Percentiles rank a stretch among this genome's conserved stretches.
Conservation (phyloP, 2,888 invertebrate genomes). For the Tetrapedia diversipes region DNA sequence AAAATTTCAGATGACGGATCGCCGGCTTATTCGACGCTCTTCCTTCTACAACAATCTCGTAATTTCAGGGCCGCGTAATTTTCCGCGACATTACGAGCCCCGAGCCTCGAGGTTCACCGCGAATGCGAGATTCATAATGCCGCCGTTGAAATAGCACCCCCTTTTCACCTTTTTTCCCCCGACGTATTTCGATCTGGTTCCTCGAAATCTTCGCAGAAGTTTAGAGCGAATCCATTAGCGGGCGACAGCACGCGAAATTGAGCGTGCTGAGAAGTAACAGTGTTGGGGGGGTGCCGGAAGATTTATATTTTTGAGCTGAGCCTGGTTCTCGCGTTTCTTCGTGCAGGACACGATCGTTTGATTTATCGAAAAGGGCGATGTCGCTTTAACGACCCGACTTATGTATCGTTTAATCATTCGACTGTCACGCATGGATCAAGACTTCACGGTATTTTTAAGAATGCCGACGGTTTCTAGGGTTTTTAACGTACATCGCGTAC, state of each 20-base stretch:
- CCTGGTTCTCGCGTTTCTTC: neutral
- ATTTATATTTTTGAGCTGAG: conserved; percentile 34
- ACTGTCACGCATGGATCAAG: neutral
- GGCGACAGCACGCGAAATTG: conserved; percentile 43
- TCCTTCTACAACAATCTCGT: conserved; percentile 49
- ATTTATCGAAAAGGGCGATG: conserved; percentile 15
- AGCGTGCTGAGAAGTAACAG: conserved; percentile 33
- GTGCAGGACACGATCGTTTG: conserved; percentile 19
- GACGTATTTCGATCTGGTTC: conserved; percentile 36
- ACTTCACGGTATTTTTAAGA: neutral
- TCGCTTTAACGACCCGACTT: neutral
- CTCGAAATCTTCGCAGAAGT: conserved; percentile 34
- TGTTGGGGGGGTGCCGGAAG: conserved; percentile 30
- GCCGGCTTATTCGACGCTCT: conserved; percentile 43
- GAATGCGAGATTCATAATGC: conserved; percentile 50
- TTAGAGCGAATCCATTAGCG: conserved; percentile 49
- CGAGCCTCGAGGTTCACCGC: conserved; percentile 31
- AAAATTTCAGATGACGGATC: conserved; percentile 53
- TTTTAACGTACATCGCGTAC: neutral
- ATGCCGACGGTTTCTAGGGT: neutral
- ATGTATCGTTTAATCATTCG: neutral
- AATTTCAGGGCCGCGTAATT: conserved; percentile 58
- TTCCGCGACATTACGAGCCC: conserved; percentile 54
- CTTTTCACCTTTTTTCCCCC: conserved; percentile 12
- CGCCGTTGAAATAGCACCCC: conserved; percentile 6